Evolutionary conservation across 2,797 vertebrate genomes (phyloP), one percentile per base, ranked within the genome.

Genomic region (Eupleurogrammus muticus): DNA sequence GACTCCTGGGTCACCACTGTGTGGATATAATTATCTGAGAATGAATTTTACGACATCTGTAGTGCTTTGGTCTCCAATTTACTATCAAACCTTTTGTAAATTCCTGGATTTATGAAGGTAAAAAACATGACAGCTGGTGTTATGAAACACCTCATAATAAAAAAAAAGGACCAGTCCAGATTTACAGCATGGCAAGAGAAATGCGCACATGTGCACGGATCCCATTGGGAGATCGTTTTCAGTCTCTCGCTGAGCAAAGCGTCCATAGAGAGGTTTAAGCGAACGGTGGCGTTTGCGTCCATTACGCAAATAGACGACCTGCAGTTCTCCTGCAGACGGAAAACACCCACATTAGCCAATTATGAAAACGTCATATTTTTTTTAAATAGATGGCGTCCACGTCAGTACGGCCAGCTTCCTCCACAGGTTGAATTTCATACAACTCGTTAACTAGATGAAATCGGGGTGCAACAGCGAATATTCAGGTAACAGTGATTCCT

Each of bases 401-500:
- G 11, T 59, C n/a, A 68, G 20, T 57, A 69, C n/a, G 4, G 7
- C 11, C 47, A 61, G 47, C 60, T 66, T 67, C 46, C 47, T 77
- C 35, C 59, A 40, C 58, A 77, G 20, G 66, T 54, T 73, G 52
- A 63, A 60, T 50, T 66, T 60, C n/a, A 23, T 59, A 68, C 12
- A 68, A 50, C 4, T 35, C 20, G 40, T 67, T 66, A 59, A 51
- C 32, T 35, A 54, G 16, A 48, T 35, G 55, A 78, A 72, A 64
- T 14, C 23, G 11, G 14, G 35, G 46, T 12, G n/a, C 42, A 48
- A 11, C 5, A 48, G 32, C 13, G 42, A 63, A 24, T 48, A 72
- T 14, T 67, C 74, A 79, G 76, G 71, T 62, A 69, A 69, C 48
- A 63, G 38, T 58, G 23, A 76, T 62, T 76, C 36, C 63, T 73